Conservation (phyloP, 2,113 vertebrate genomes). For the Urocolius indicus region DNA sequence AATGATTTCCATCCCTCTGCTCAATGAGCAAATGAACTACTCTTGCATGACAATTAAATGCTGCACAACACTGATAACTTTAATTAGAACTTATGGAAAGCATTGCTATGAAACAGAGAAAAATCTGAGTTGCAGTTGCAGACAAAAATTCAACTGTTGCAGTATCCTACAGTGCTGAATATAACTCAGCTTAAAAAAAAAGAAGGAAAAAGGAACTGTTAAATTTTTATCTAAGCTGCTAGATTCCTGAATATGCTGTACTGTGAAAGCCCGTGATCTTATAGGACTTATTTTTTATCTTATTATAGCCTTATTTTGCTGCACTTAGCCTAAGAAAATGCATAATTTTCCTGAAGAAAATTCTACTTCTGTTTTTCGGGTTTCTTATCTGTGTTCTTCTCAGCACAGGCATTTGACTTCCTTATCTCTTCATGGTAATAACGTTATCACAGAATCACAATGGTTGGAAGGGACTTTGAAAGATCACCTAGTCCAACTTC, state of each 20-base stretch:
- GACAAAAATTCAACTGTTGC: not conserved
- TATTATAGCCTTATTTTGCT: not conserved
- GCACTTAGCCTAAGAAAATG: not conserved
- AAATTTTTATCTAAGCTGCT: not conserved
- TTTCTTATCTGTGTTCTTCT: not conserved
- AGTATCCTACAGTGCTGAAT: not conserved
- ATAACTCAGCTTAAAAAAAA: not conserved
- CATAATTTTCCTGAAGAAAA: not conserved
- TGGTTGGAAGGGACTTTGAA: no score
- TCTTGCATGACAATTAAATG: not conserved
- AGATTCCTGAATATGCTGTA: not conserved
- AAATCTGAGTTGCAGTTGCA: not conserved
- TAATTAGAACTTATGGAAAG: not conserved
- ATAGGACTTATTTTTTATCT: no score
- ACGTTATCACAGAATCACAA: not conserved
- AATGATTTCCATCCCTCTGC: constrained; percentile 44
- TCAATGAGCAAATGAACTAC: constrained; percentile 39
- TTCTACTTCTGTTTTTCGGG: not conserved
- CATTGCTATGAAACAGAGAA: not conserved
- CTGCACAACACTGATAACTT: not conserved
- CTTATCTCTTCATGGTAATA: not conserved
- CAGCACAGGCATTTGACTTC: not conserved
- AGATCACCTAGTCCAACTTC: no score
- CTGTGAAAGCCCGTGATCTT: not conserved
- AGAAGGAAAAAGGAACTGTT: not conserved